Percentiles rank a stretch among this genome's conserved stretches.
These are phyloP conservation scores for Clarias fuscus DNA, from an alignment of 2,797 vertebrate species.

Conservation along the genomic window DNA sequence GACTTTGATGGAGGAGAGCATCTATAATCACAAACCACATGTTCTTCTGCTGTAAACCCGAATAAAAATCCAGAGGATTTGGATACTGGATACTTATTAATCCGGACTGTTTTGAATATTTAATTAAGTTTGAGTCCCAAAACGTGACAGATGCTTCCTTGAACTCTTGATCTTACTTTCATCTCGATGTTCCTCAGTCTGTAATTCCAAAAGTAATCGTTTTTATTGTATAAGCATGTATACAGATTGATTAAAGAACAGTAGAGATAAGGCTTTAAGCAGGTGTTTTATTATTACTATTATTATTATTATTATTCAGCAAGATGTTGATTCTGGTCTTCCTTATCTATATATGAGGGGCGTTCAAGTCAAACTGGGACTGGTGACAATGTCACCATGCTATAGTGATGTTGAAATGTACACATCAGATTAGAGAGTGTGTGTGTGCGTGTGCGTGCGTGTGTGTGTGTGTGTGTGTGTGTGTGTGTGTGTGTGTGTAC, in stretches of 20 bases:
- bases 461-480: no score
- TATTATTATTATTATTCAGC: background rate
- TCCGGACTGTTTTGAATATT: background rate
- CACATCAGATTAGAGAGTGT: conserved; percentile 4
- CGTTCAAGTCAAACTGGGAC: no score
- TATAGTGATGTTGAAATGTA: background rate
- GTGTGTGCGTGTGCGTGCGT: no score
- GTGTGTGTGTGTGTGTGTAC: no score
- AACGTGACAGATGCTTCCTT: background rate
- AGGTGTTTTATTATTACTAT: background rate
- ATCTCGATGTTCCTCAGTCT: no score
- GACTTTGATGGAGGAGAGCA: background rate
- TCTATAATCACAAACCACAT: background rate
- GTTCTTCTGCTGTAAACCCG: no score
- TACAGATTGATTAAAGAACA: background rate
- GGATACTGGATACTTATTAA: background rate
- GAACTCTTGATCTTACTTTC: background rate
- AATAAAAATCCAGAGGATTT: background rate
- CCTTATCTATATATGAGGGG: no score
- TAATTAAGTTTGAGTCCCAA: background rate
- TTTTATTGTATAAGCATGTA: background rate
- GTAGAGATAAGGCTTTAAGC: background rate
- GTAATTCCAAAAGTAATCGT: background rate
- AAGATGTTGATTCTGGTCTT: background rate
- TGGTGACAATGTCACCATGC: background rate